Percentiles rank a stretch among this genome's conserved stretches.
These are phyloP conservation scores for Tyria jacobaeae DNA, from an alignment of 2,888 invertebrate species.

Conservation along the genomic window DNA sequence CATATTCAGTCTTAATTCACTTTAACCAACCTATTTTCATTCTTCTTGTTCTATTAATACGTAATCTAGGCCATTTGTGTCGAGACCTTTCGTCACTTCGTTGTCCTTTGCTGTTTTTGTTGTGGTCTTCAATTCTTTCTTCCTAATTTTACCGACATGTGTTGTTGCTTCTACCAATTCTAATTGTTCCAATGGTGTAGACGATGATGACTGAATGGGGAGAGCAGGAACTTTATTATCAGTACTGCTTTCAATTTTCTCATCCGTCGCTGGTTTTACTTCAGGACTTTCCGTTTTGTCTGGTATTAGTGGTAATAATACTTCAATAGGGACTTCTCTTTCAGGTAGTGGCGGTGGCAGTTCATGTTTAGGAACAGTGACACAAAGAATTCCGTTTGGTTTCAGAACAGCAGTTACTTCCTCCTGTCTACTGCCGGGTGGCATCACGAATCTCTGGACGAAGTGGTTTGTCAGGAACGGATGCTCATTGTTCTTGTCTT, in stretches of 20 bases:
- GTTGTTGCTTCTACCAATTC: conserved; percentile 73
- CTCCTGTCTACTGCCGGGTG: conserved; percentile 72
- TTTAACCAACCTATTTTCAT: conserved; percentile 52
- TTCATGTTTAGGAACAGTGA: conserved; percentile 76
- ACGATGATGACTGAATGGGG: conserved; percentile 42
- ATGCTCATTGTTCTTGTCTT: conserved; percentile 62
- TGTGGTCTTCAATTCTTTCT: conserved; percentile 77
- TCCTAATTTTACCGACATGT: conserved; percentile 79
- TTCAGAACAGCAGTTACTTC: conserved; percentile 75
- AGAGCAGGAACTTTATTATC: conserved; percentile 31
- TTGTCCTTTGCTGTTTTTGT: conserved; percentile 75
- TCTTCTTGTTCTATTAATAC: conserved; percentile 65
- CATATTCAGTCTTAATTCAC: conserved; percentile 73
- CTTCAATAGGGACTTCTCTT: conserved; percentile 74
- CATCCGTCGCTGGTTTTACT: conserved; percentile 38
- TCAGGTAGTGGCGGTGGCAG: conserved; percentile 77
- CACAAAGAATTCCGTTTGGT: conserved; percentile 69
- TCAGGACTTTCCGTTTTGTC: conserved; percentile 51
- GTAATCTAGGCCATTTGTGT: conserved; percentile 74
- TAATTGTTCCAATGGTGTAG: conserved; percentile 63
- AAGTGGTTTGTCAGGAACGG: conserved; percentile 77
- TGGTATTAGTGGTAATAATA: conserved; percentile 55
- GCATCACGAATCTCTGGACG: conserved; percentile 75
- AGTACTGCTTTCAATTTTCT: conserved; percentile 43
- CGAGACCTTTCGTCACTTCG: conserved; percentile 75